Conservation (phyloP, 53 echinoderm and acorn worm genomes). For the Crossaster papposus region DNA sequence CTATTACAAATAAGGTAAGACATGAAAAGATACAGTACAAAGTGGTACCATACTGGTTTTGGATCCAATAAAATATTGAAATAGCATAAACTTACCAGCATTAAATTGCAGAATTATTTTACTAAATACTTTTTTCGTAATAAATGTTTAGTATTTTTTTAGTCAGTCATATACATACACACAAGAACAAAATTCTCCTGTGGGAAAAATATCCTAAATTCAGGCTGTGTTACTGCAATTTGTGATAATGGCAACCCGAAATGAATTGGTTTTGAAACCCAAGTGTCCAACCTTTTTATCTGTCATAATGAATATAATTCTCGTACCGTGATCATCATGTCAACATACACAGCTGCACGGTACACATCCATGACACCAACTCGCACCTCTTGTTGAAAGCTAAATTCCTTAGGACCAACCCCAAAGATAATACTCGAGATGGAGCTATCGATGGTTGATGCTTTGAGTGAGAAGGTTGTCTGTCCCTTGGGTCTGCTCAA, state of each 20-base stretch:
- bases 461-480: slow-evolving; percentile 42
- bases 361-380: slow-evolving; percentile 66
- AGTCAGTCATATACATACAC: no score
- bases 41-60: neutral
- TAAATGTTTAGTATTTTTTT: no score
- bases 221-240: no score
- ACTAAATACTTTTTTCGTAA: no score
- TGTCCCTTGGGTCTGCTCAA: slow-evolving; percentile 48
- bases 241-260: no score
- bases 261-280: no score
- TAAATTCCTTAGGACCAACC: slow-evolving; percentile 51
- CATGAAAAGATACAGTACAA: neutral
- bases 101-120: no score
- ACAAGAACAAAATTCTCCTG: no score
- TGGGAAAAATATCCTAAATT: no score
- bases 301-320: neutral
- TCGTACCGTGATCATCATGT: slow-evolving; percentile 37
- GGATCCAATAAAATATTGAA: neutral
- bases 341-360: slow-evolving; percentile 27
- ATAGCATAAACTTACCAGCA: no score
- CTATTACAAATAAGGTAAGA: neutral
- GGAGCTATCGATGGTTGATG: slow-evolving; percentile 11
- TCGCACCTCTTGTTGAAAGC: slow-evolving; percentile 53
- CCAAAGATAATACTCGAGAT: slow-evolving; percentile 38
- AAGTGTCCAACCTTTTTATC: no score